Evolutionary conservation across 2,888 invertebrate genomes (phyloP).

Genomic region (Clanis bilineata): DNA sequence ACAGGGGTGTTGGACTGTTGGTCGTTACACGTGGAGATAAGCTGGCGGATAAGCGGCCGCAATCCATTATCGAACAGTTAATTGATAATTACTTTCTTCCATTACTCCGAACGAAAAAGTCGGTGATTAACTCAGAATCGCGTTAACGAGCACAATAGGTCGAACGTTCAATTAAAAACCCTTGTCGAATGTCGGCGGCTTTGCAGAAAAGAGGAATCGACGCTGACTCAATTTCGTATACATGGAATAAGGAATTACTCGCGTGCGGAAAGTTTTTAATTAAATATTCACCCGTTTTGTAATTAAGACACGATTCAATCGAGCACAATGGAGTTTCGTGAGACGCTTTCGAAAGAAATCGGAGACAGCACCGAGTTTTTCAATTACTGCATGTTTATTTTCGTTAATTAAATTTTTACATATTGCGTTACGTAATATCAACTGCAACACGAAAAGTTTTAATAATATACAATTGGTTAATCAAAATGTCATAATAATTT

Average conservation of each 20-base stretch:
- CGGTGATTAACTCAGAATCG: slow-evolving; percentile 79
- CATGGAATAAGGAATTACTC: slow-evolving; percentile 79
- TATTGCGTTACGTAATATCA: not conserved
- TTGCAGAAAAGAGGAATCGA: slow-evolving; percentile 71
- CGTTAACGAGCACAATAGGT: slow-evolving; percentile 79
- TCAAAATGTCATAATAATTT: not conserved
- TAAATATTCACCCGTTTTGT: slow-evolving; percentile 79
- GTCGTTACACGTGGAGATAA: slow-evolving; percentile 70
- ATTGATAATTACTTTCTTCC: slow-evolving; percentile 82
- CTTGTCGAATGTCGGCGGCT: slow-evolving; percentile 76
- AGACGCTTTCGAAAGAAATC: slow-evolving; percentile 61
- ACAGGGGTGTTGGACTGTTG: slow-evolving; percentile 57
- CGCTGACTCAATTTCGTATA: slow-evolving; percentile 77
- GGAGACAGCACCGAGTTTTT: slow-evolving; percentile 36
- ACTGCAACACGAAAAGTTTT: not conserved
- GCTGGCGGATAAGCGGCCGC: slow-evolving; percentile 72
- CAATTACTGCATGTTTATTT: slow-evolving; percentile 5
- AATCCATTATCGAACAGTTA: slow-evolving; percentile 80
- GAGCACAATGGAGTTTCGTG: slow-evolving; percentile 66
- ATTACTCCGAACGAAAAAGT: slow-evolving; percentile 78
- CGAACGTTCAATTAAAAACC: slow-evolving; percentile 78
- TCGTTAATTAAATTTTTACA: slow-evolving; percentile 8
- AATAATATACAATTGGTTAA: slow-evolving; percentile 3
- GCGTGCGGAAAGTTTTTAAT: slow-evolving; percentile 80
- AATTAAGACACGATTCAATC: slow-evolving; percentile 77